Evolutionary conservation across 2,113 vertebrate genomes (phyloP), one percentile per base, ranked within the genome.

Genomic region (Oreochromis aureus): DNA sequence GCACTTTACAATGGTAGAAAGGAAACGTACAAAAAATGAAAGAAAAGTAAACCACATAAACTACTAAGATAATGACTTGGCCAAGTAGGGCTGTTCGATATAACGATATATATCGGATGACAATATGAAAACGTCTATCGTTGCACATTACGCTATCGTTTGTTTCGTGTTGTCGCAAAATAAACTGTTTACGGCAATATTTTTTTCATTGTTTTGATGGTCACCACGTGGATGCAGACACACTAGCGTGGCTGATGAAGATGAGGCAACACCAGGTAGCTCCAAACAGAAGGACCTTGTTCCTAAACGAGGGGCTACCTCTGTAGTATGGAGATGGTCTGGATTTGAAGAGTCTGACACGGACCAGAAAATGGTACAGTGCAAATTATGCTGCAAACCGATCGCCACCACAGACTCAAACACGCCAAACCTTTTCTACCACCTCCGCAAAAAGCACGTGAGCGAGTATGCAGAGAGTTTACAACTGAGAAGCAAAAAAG

Each of bases 371-470:
- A 59, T 0, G 0, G 1, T 5, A 59, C 24, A 3, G 24, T 16
- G 56, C 13, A 59, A 59, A 32, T 59, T 32, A 59, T 16, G 27
- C 56, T 59, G 56, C 56, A 16, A 59, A 59, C 24, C 0, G 3
- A 59, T 59, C 1, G 13, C 2, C 1, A 30, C 27, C 0, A 30
- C 1, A 59, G 27, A 16, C 56, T 59, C 7, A 3, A 30, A 59
- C 56, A 30, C 0, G 1, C 9, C 56, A 30, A 59, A 59, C 56
- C 3, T 58, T 12, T 30, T 30, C 24, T 30, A 59, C 56, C 56
- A 30, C 27, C 56, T 59, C 13, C 0, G 1, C 13, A 59, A 59
- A 6, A 59, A 30, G 27, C 27, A 16, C 0, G 0, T 3, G 1
- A 59, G 5, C 2, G 5, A 30, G 55, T 2, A 55, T 4, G 53